phyloP scores from a whole-genome alignment of 92 coral and sea anemone genomes.

The Phenganax subtilis region DNA sequence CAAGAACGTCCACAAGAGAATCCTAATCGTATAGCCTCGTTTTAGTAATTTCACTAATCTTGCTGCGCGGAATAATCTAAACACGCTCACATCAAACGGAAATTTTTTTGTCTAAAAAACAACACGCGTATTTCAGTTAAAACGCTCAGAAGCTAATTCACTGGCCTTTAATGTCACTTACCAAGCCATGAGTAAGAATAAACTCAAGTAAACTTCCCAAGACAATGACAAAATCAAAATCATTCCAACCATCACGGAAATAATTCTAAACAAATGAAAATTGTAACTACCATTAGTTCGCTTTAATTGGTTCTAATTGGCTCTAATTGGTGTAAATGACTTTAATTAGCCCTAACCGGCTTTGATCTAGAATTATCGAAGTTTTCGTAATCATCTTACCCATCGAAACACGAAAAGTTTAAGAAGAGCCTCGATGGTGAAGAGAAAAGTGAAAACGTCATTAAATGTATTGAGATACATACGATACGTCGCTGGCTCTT shows the following conservation, averaged over 20 bases:
- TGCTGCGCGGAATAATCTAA: slow-evolving; percentile 93
- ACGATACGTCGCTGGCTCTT: slow-evolving; percentile 60
- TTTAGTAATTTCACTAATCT: slow-evolving; percentile 78
- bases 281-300: background rate
- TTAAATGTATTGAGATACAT: slow-evolving; percentile 61
- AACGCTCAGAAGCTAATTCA: background rate
- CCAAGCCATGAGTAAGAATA: slow-evolving; percentile 42
- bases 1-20: slow-evolving; percentile 91
- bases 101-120: slow-evolving; percentile 8
- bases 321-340: background rate
- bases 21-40: slow-evolving; percentile 91
- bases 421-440: slow-evolving; percentile 86
- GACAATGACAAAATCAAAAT: slow-evolving; percentile 70
- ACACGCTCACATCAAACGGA: slow-evolving; percentile 92
- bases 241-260: slow-evolving; percentile 78
- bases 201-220: slow-evolving; percentile 72
- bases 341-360: background rate
- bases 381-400: slow-evolving; percentile 48
- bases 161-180: slow-evolving; percentile 17
- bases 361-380: too few relatives aligned
- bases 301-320: background rate
- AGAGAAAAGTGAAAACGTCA: slow-evolving; percentile 85
- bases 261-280: slow-evolving; percentile 54
- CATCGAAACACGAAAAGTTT: slow-evolving; percentile 83
- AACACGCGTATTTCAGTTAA: background rate